A percentile compares a stretch with the other conserved stretches of the same genome.
Evolutionary conservation across 2,888 invertebrate genomes (phyloP).

Genomic region (Latrodectus hesperus): DNA sequence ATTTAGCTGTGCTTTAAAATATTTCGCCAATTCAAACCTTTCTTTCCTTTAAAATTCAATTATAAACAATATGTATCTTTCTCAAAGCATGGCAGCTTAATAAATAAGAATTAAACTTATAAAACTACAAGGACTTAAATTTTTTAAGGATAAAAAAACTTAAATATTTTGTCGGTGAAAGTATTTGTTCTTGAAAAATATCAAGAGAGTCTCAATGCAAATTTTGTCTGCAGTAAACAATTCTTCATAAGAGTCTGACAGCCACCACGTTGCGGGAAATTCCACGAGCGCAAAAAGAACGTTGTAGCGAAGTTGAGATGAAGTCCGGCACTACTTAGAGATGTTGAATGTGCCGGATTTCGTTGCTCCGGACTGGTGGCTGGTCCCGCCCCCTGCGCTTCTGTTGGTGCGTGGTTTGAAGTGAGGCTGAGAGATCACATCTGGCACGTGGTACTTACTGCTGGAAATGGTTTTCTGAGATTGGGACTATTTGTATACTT

Average conservation of each 20-base stretch:
- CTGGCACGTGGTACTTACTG: conserved; percentile 8
- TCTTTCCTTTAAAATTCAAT: no score
- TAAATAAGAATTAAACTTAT: no score
- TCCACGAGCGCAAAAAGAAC: background rate
- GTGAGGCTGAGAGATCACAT: background rate
- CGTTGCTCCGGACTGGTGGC: conserved; percentile 24
- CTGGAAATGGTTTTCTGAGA: conserved; percentile 1
- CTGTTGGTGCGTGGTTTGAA: conserved; percentile 22
- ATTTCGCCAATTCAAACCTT: no score
- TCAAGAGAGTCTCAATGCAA: no score
- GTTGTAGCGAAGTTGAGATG: conserved; percentile 2
- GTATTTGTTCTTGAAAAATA: no score
- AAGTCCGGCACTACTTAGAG: conserved; percentile 44
- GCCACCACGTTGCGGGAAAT: conserved; percentile 27
- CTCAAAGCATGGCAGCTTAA: no score
- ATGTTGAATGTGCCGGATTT: conserved; percentile 29
- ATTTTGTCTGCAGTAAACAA: background rate
- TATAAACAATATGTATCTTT: no score
- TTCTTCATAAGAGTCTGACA: background rate
- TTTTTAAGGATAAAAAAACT: no score
- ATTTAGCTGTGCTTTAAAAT: no score
- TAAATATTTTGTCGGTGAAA: no score
- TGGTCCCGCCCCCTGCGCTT: conserved; percentile 27
- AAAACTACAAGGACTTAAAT: no score
- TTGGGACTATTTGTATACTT: background rate